Conservation (phyloP, 2,797 vertebrate genomes). For the Lepilemur septentrionalis region DNA sequence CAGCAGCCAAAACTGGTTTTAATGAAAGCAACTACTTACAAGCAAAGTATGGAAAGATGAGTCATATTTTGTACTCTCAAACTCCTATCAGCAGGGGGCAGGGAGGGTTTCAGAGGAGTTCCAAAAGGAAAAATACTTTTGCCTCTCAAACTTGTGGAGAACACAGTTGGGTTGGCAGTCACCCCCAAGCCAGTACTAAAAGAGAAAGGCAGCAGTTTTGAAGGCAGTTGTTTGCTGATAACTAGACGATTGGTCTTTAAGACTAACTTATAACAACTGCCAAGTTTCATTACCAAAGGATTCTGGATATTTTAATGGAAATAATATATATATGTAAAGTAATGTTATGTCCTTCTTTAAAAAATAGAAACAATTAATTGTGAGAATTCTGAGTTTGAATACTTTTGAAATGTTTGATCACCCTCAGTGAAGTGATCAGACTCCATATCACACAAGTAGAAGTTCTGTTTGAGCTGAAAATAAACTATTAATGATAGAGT, state of each 20-base stretch:
- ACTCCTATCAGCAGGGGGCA: neutral
- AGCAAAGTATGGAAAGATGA: neutral
- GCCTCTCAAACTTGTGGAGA: neutral
- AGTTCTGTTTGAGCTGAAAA: neutral
- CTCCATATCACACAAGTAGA: neutral
- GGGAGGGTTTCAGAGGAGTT: neutral
- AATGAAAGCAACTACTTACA: slow-evolving; percentile 21
- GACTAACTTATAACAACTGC: neutral
- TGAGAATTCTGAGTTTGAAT: neutral
- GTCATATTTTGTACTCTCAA: neutral
- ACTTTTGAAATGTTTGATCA: neutral
- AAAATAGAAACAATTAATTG: neutral
- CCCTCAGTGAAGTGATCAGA: neutral
- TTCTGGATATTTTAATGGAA: neutral
- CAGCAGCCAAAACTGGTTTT: slow-evolving; percentile 2
- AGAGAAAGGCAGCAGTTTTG: neutral
- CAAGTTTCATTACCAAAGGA: neutral
- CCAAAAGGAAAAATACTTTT: neutral
- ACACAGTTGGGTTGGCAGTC: neutral
- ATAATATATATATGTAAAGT: neutral
- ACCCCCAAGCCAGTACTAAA: neutral
- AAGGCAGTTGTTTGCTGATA: neutral
- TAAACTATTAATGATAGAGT: neutral
- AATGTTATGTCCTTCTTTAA: neutral
- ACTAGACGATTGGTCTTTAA: neutral